phyloP scores from a whole-genome alignment of 1,140 invertebrate species.

The Planococcus citri region DNA sequence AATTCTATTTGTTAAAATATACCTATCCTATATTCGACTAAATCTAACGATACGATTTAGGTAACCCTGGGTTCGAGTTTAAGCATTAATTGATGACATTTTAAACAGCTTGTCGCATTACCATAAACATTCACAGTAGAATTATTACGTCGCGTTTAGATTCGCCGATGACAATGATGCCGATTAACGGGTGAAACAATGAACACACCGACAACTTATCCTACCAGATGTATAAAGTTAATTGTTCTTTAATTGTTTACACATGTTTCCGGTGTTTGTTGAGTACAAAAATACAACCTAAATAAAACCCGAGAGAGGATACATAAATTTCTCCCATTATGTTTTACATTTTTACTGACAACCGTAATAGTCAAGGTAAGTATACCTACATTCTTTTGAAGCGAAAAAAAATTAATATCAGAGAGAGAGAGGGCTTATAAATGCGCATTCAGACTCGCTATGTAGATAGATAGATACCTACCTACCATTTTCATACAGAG shows the following conservation, averaged over 20 bases:
- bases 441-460: not conserved
- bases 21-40: too few species aligned
- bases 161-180: not conserved
- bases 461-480: too few species aligned
- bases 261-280: constrained; percentile 2
- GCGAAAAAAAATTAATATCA: not conserved
- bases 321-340: not conserved
- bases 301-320: not conserved
- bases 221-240: not conserved
- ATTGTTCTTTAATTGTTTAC: constrained; percentile 8
- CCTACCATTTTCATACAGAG: too few species aligned
- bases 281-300: not conserved
- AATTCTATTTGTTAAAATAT: too few species aligned
- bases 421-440: too few species aligned
- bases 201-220: not conserved
- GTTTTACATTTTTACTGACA: not conserved
- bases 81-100: constrained; percentile 3
- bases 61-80: not conserved
- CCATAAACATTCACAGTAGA: not conserved
- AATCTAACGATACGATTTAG: not conserved
- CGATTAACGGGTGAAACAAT: not conserved
- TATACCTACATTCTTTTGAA: not conserved
- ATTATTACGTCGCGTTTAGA: constrained; percentile 7
- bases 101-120: constrained; percentile 7
- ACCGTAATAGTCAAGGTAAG: not conserved